phyloP scores from a whole-genome alignment of 1,140 invertebrate species.

The Charaxes varanes region DNA sequence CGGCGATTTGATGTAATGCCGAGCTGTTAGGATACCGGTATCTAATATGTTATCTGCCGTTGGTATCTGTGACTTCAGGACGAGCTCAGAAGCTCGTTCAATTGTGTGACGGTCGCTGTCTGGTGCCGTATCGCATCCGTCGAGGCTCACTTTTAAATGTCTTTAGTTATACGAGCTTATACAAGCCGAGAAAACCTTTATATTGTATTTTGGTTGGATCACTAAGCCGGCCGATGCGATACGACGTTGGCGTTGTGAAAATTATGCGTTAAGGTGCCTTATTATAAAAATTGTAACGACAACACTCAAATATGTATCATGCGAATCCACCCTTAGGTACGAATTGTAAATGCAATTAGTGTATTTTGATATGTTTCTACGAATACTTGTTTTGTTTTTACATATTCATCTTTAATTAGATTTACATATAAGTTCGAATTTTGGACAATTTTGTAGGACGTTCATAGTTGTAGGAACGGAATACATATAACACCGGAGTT shows the following conservation, averaged over 20 bases:
- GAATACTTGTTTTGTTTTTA: constrained; percentile 24
- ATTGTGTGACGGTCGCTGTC: no score
- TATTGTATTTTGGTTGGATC: not conserved
- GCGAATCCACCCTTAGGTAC: constrained; percentile 20
- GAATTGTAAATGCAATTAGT: constrained; percentile 24
- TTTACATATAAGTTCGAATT: constrained; percentile 22
- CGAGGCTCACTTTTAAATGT: not conserved
- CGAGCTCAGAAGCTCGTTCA: no score
- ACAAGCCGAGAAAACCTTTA: not conserved
- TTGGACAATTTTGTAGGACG: constrained; percentile 30
- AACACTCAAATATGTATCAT: constrained; percentile 10
- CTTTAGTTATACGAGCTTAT: not conserved
- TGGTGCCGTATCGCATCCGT: not conserved
- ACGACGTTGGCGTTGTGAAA: not conserved
- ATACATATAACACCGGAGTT: constrained; percentile 20
- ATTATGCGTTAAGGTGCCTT: constrained; percentile 5
- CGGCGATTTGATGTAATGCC: no score
- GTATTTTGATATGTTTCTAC: constrained; percentile 29
- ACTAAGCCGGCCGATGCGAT: not conserved
- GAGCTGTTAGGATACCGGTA: constrained; percentile 2
- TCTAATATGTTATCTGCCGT: constrained; percentile 12
- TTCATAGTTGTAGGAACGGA: constrained; percentile 29
- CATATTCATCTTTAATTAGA: constrained; percentile 21
- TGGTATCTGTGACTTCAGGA: not conserved
- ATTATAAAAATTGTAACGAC: constrained; percentile 8